phyloP scores from a whole-genome alignment of 2,113 vertebrate genomes.

The Calypte anna region DNA sequence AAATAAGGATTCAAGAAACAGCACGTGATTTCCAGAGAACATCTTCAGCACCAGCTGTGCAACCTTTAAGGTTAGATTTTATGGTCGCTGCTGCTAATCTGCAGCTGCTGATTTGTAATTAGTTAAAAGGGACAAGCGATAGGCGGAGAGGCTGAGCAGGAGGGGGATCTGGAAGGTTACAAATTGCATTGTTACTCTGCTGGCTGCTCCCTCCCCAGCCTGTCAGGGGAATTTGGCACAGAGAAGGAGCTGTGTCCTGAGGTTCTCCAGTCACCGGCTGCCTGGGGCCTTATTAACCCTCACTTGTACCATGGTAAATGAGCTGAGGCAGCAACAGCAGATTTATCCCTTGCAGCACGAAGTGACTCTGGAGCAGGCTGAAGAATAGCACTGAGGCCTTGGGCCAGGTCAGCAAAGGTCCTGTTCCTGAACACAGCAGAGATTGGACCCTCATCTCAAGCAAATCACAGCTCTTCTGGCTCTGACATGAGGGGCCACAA shows the following conservation, averaged over 20 bases:
- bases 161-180: not conserved
- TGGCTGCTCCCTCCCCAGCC: not conserved
- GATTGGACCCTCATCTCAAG: not conserved
- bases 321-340: not conserved
- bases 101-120: not conserved
- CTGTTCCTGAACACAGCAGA: not conserved
- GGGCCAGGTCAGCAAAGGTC: not conserved
- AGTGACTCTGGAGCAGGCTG: not conserved
- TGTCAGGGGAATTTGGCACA: not conserved
- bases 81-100: not conserved
- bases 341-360: not conserved
- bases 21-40: not conserved
- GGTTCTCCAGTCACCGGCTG: slow-evolving; percentile 6
- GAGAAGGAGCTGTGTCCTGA: not conserved
- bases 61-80: not conserved
- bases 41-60: not conserved
- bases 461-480: not conserved
- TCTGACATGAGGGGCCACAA: not conserved
- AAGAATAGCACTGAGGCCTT: not conserved
- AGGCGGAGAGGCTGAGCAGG: not conserved
- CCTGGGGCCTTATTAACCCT: not conserved
- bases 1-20: not conserved
- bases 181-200: not conserved
- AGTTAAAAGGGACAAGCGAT: not conserved
- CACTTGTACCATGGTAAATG: accelerated